Conservation (phyloP, 1,140 invertebrate species). For the Neodiprion virginianus region DNA sequence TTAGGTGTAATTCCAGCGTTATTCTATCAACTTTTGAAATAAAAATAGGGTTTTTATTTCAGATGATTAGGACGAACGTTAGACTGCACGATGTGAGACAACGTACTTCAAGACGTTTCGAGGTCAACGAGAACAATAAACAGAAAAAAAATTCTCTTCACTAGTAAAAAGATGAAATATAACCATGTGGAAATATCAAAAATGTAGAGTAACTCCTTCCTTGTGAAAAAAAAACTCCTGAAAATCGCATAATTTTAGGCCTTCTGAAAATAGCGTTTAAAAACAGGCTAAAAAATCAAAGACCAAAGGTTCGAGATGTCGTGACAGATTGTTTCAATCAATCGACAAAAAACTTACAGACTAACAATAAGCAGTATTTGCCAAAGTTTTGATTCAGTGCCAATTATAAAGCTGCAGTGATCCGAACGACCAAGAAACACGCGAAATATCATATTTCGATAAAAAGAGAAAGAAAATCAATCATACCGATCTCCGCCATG, state of each 20-base stretch:
- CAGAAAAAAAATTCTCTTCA: neutral
- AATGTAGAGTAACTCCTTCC: neutral
- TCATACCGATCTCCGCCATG: no score
- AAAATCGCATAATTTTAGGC: slow-evolving; percentile 1
- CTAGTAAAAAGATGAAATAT: neutral
- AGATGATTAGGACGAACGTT: slow-evolving; percentile 8
- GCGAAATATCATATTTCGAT: no score
- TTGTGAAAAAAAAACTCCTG: neutral
- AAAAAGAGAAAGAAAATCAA: no score
- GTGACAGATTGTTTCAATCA: no score
- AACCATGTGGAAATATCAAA: neutral
- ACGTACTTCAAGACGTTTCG: neutral
- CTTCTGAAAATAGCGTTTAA: neutral
- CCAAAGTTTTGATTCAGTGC: no score
- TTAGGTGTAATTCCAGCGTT: neutral
- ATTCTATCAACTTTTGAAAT: slow-evolving; percentile 8
- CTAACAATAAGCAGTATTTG: no score
- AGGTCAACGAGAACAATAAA: neutral
- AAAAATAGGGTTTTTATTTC: neutral
- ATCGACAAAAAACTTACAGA: no score
- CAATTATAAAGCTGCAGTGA: no score
- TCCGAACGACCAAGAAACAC: no score
- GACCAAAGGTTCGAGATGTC: neutral
- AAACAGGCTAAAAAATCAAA: neutral
- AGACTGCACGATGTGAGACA: slow-evolving; percentile 2